phyloP scores from a whole-genome alignment of 2,113 vertebrate genomes.

The Electrona antarctica region DNA sequence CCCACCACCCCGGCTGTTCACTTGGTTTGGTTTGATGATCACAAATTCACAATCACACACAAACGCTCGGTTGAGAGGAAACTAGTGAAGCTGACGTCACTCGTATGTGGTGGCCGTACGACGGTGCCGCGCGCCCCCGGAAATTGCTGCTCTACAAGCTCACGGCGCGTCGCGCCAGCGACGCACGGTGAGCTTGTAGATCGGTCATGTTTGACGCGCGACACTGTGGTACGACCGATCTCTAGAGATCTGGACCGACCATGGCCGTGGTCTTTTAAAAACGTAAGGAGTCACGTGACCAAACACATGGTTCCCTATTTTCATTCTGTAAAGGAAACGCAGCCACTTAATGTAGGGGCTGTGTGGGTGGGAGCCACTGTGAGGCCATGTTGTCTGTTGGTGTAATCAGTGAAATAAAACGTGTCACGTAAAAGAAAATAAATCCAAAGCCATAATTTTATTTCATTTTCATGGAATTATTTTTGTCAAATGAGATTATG shows the following conservation, averaged over 20 bases:
- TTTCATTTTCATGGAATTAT: not conserved
- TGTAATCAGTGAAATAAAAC: too few relatives aligned
- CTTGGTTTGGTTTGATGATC: constrained; percentile 39
- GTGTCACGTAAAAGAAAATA: too few relatives aligned
- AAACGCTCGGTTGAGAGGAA: constrained; percentile 73
- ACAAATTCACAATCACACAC: constrained; percentile 47
- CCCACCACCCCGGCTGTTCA: constrained; percentile 34
- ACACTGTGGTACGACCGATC: too few relatives aligned
- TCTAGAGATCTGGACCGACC: too few relatives aligned
- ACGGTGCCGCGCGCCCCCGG: too few relatives aligned
- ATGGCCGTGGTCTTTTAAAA: not conserved
- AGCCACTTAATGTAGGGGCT: not conserved
- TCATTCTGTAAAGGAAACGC: constrained; percentile 30
- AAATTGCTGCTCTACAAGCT: too few relatives aligned
- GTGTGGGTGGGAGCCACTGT: not conserved
- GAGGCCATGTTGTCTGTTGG: not conserved
- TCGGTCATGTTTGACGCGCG: too few relatives aligned
- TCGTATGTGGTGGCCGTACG: constrained; percentile 21
- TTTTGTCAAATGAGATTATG: not conserved
- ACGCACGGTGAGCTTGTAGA: too few relatives aligned
- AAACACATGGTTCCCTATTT: constrained; percentile 70
- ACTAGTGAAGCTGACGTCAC: constrained; percentile 71
- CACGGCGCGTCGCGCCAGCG: too few relatives aligned
- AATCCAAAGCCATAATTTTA: not conserved
- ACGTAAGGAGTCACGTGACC: constrained; percentile 74